Evolutionary conservation across 2,113 vertebrate species (phyloP), one percentile per base, ranked within the genome.

Genomic region (Pogonocichla stellata): DNA sequence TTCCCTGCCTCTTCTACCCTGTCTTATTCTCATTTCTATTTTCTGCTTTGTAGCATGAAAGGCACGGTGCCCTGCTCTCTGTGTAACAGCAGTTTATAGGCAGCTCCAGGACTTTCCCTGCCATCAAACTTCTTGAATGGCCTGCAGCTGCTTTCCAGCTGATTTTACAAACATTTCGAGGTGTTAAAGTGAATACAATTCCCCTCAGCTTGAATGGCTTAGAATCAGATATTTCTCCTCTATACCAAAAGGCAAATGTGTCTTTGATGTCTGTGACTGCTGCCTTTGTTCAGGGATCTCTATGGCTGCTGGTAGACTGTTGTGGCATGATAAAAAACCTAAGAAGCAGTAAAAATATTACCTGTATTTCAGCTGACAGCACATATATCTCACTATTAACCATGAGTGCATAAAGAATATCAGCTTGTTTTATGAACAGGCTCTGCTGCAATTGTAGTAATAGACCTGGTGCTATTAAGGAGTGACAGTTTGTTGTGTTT

Each of bases 401-500:
- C 51, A 53, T 1, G 42, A 92, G 71, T 19, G 66, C 38, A 80
- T 54, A 75, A 58, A 66, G 78, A 82, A 95, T 94, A 95, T 82
- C 90, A 88, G 47, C 70, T 70, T 50, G 50, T 72, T 90, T 91
- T 80, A 82, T 73, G 78, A 95, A 24, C 62, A 93, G 87, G 71
- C 62, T 73, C 50, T 70, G 66, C 62, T 90, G 84, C 87, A 77
- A 91, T 31, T 70, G 87, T 2, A 77, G 90, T 47, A 95, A 88
- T 60, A 86, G 91, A 61, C 18, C 66, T 2, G 38, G 58, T 56
- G 93, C 92, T 90, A 86, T 88, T 90, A 85, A 43, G 90, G 80
- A 86, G 79, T 90, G 95, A 93, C 89, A 91, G 84, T 79, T 61
- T 92, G 91, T 82, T 80, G 90, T 82, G 79, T 69, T 95, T 94